These are phyloP conservation scores for Hyperoplus immaculatus DNA, from an alignment of 2,797 vertebrate species.

Conservation along the genomic window DNA sequence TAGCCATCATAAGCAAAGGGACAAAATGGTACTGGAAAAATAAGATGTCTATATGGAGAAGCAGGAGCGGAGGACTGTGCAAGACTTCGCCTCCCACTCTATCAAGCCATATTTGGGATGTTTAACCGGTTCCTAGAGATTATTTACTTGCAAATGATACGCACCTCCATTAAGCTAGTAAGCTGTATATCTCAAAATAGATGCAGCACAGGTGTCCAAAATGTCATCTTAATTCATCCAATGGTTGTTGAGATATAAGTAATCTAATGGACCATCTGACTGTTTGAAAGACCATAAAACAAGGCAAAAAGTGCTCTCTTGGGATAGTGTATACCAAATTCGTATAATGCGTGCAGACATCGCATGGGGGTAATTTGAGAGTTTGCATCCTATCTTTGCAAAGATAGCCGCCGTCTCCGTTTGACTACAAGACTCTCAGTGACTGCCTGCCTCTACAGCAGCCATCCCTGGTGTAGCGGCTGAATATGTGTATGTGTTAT, in stretches of 20 bases:
- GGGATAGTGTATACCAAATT: too few species aligned
- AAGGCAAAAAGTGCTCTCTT: too few species aligned
- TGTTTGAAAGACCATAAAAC: too few species aligned
- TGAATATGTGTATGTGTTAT: slow-evolving; percentile 44
- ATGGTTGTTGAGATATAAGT: background rate
- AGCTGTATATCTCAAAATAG: too few species aligned
- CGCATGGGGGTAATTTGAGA: too few species aligned
- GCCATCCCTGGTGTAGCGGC: slow-evolving; percentile 5
- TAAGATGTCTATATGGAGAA: slow-evolving; percentile 27
- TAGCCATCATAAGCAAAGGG: slow-evolving; percentile 54
- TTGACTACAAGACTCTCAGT: slow-evolving; percentile 12
- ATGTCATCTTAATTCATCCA: background rate
- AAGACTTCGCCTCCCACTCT: slow-evolving; percentile 21
- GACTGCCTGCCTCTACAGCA: background rate
- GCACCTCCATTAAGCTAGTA: background rate
- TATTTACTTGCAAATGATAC: slow-evolving; percentile 6
- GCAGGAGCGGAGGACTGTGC: slow-evolving; percentile 9
- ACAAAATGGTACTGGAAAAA: slow-evolving; percentile 34
- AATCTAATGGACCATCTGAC: too few species aligned
- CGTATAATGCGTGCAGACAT: too few species aligned
- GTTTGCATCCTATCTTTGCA: background rate
- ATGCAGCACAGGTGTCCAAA: background rate
- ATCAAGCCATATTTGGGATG: slow-evolving; percentile 10
- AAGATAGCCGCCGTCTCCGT: background rate
- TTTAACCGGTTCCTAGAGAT: background rate